Percentiles rank a stretch among this genome's conserved stretches.
Evolutionary conservation across 2,888 invertebrate species (phyloP).

Genomic region (Prosopocoilus inquinatus): DNA sequence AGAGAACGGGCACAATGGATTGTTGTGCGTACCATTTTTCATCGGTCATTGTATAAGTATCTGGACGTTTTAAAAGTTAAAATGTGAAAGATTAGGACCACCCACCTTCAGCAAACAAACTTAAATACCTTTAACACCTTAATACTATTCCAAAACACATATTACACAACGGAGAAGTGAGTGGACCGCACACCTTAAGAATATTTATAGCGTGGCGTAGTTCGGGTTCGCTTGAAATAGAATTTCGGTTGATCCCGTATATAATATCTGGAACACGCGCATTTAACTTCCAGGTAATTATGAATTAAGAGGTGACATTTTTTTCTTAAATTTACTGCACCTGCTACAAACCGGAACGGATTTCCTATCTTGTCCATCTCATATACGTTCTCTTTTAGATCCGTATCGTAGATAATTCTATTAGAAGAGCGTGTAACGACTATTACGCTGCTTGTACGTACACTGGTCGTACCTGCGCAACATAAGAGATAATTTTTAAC

Average conservation of each 20-base stretch:
- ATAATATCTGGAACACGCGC: constrained; percentile 14
- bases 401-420: too few species aligned
- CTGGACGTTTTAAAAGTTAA: constrained; percentile 6
- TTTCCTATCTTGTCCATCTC: too few species aligned
- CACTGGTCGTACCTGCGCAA: too few species aligned
- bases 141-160: constrained; percentile 19
- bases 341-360: background rate
- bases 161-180: constrained; percentile 19
- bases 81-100: constrained; percentile 22
- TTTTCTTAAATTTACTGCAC: constrained; percentile 8
- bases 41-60: constrained; percentile 10
- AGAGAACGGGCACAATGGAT: too few species aligned
- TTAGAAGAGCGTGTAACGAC: too few species aligned
- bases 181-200: constrained; percentile 17
- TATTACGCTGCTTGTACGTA: too few species aligned
- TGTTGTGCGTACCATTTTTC: constrained; percentile 6
- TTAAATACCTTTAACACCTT: constrained; percentile 24
- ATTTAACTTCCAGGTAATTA: constrained; percentile 20
- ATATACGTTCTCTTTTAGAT: too few species aligned
- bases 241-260: constrained; percentile 3
- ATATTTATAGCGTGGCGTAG: constrained; percentile 16
- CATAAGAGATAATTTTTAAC: too few species aligned
- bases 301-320: constrained; percentile 18
- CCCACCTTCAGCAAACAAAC: constrained; percentile 22
- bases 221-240: constrained; percentile 1